Evolutionary conservation across 2,797 vertebrate genomes (phyloP), one percentile per base, ranked within the genome.

Genomic region (Periparus ater): DNA sequence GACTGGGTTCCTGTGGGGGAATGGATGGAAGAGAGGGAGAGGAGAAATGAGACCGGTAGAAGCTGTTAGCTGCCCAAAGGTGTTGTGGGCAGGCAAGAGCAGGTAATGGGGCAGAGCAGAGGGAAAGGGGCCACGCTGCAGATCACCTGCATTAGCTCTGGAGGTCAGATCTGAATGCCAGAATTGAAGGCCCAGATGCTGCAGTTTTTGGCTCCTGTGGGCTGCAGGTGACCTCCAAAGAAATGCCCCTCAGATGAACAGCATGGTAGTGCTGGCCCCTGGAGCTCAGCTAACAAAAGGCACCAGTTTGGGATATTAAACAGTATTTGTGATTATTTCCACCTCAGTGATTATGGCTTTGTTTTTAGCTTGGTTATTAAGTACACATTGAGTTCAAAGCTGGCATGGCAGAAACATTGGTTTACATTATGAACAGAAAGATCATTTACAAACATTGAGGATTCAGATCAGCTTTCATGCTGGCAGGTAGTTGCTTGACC

Each of bases 401-500:
- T 85, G 51, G 36, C n/a, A 80, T 10, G 3, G 20, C 53, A 72
- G 55, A 67, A 87, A 68, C 11, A 6, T 71, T 86, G 85, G 44
- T 76, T 94, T 92, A 58, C 36, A 34, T 85, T 74, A 74, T 11
- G 27, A 77, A 61, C 47, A 89, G 73, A 61, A 87, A 19, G 26
- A 38, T 78, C 9, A 7, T 65, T 88, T 93, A 63, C 40, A 67
- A 94, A 79, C 40, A 38, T 1, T 66, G 60, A 55, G 44, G 55
- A 40, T 61, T 89, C 32, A 51, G 55, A 61, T 84, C 50, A 88
- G 51, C 57, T 92, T 94, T 76, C 70, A 21, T 80, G 71, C 68
- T 79, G 78, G 57, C n/a, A 62, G 29, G 63, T 68, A 42, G 19
- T 62, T 89, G 57, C 82, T 87, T 93, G 89, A 84, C 82, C 70